These are phyloP conservation scores for Aromia moschata DNA, from an alignment of 2,888 invertebrate species.

Conservation along the genomic window DNA sequence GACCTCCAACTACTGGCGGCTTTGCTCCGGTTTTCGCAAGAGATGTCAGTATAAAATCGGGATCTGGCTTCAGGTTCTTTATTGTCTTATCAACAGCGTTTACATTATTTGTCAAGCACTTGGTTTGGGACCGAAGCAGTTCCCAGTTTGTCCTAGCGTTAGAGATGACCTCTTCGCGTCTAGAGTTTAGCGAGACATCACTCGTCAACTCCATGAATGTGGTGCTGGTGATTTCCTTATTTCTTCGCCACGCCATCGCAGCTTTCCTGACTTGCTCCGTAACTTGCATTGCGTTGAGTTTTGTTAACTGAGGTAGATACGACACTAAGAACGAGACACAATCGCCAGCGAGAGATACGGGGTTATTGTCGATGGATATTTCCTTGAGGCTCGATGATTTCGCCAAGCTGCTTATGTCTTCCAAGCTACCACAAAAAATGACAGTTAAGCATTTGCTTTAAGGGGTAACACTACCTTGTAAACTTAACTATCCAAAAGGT, in stretches of 20 bases:
- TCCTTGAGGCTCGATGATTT: constrained; percentile 82
- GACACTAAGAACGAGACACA: constrained; percentile 85
- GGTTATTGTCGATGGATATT: constrained; percentile 87
- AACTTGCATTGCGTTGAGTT: constrained; percentile 81
- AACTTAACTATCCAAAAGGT: too few relatives aligned
- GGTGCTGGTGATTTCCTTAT: constrained; percentile 78
- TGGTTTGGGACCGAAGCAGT: constrained; percentile 73
- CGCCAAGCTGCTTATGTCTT: constrained; percentile 85
- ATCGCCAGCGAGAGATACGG: constrained; percentile 81
- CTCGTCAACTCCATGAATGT: constrained; percentile 72
- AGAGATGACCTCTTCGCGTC: constrained; percentile 84
- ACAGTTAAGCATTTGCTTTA: too few relatives aligned
- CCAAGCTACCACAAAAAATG: too few relatives aligned
- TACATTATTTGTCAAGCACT: constrained; percentile 64
- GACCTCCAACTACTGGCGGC: neutral
- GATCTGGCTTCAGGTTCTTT: constrained; percentile 58
- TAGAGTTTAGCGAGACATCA: constrained; percentile 68
- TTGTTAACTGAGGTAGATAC: constrained; percentile 77
- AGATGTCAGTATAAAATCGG: constrained; percentile 61
- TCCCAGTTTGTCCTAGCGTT: constrained; percentile 91
- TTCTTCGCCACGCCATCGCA: constrained; percentile 82
- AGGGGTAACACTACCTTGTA: too few relatives aligned
- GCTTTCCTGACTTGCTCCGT: constrained; percentile 78
- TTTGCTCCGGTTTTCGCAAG: constrained; percentile 34
- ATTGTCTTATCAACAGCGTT: constrained; percentile 51